Evolutionary conservation across 2,113 vertebrate genomes (phyloP).

Genomic region (Calidris pygmaea): DNA sequence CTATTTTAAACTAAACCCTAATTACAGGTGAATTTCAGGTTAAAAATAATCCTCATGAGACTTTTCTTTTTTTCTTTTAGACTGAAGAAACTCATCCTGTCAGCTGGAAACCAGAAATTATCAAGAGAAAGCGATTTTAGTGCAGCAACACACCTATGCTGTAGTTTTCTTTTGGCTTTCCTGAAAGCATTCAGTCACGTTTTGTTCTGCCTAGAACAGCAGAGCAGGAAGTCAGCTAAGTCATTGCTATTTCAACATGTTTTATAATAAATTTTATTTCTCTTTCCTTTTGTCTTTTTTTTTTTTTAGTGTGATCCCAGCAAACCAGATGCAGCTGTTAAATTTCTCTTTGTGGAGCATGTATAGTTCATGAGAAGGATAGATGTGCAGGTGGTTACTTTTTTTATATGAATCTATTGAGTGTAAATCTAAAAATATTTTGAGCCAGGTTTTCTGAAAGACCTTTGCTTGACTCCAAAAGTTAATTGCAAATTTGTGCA

Average conservation of each 20-base stretch:
- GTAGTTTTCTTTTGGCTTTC: conserved; percentile 38
- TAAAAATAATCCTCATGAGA: not conserved
- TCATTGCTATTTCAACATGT: conserved; percentile 68
- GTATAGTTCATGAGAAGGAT: not conserved
- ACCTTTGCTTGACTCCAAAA: not conserved
- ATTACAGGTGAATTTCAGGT: not conserved
- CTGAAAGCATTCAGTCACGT: conserved; percentile 20
- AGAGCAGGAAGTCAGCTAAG: conserved; percentile 65
- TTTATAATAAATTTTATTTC: conserved; percentile 71
- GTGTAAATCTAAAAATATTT: not conserved
- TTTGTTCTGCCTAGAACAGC: conserved; percentile 53
- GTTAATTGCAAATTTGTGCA: not conserved
- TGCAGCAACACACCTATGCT: not conserved
- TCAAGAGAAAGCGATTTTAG: conserved; percentile 97
- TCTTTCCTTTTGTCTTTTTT: conserved; percentile 41
- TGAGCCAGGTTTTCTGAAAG: not conserved
- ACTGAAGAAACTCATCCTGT: conserved; percentile 96
- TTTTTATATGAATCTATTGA: not conserved
- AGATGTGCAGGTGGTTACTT: conserved; percentile 9
- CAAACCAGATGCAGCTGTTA: conserved; percentile 48
- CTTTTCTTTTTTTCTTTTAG: conserved; percentile 69
- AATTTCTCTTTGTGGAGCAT: not conserved
- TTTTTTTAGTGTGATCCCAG: conserved; percentile 56
- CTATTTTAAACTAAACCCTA: not conserved
- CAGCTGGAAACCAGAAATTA: conserved; percentile 99